Base-by-base conservation (phyloP, 2,888 invertebrate genomes). In the Pseudoips prasinana region DNA sequence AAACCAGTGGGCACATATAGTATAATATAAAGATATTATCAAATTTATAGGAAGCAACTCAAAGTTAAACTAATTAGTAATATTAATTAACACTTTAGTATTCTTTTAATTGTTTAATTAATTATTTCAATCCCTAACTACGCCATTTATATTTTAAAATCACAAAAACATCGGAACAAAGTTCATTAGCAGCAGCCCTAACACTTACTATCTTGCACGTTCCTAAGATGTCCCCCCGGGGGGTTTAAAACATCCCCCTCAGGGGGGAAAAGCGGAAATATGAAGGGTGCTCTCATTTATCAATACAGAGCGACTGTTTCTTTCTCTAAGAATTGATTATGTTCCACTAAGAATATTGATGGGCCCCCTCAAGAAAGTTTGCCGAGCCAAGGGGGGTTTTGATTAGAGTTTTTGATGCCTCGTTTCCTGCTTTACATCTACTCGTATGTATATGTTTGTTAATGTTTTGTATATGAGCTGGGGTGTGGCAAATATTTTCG, bases 291-390 rank as follows among this genome's bases (percentile, higher is more conserved):
- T 59, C 86, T 87, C 87, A 88, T 88, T 88, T 88, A 88, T 88
- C 88, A 88, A 88, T 88, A 88, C 85, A 83, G 76, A 72, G 14
- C 14, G 82, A 86, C 85, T 86, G 87, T 88, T 88, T 87, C 87
- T 88, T 87, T 87, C 83, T 74, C 74, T 79, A 80, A 82, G 87
- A 87, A 88, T 87, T 88, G 87, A 88, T 88, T 88, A 84, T 83
- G 84, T 86, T 85, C 79, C 73, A 75, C 80, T 83, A 81, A 80
- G 85, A 85, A 83, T 86, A 86, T 85, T 85, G 84, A 84, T 80
- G 82, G 44, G 77, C 73, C 71, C 64, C 62, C 38, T 36, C 60
- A 66, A 62, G 58, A 71, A 80, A 77, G 69, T 76, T 80, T 74
- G 66, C 43, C 68, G 51, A 59, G 49, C 44, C 48, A 61, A 64